phyloP scores from a whole-genome alignment of 1,140 invertebrate genomes.

The Dreissena polymorpha region DNA sequence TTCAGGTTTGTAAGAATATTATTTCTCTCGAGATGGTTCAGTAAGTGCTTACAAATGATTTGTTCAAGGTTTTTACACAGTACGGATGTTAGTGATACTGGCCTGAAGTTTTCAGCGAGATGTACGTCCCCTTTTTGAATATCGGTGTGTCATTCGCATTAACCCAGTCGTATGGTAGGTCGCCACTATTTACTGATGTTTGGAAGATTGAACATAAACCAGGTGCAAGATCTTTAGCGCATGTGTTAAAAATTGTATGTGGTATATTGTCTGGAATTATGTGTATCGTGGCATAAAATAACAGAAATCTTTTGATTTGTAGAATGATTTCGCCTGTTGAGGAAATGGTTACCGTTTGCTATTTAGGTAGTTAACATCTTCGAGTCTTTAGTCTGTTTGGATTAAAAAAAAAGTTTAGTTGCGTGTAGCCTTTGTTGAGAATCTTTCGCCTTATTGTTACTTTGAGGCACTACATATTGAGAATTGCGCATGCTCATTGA shows the following conservation, averaged over 20 bases:
- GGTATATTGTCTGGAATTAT: background rate
- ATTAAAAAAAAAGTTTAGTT: too few relatives aligned
- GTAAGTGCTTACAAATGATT: constrained; percentile 36
- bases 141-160: constrained; percentile 10
- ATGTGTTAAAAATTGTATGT: background rate
- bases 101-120: constrained; percentile 39
- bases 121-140: constrained; percentile 44
- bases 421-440: too few relatives aligned
- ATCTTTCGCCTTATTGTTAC: too few relatives aligned
- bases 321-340: too few relatives aligned
- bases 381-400: too few relatives aligned
- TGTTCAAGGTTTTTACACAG: constrained; percentile 32
- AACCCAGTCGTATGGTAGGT: constrained; percentile 19
- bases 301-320: too few relatives aligned
- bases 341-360: too few relatives aligned
- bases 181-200: background rate
- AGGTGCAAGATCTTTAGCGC: background rate
- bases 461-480: too few relatives aligned
- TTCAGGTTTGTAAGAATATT: constrained; percentile 1
- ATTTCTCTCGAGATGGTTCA: constrained; percentile 31
- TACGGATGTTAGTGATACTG: constrained; percentile 38
- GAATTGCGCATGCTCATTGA: too few relatives aligned
- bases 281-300: too few relatives aligned
- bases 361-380: too few relatives aligned
- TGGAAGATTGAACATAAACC: background rate